Evolutionary conservation across 2,888 invertebrate species (phyloP), one percentile per base, ranked within the genome.

Genomic region (Catocala nupta): DNA sequence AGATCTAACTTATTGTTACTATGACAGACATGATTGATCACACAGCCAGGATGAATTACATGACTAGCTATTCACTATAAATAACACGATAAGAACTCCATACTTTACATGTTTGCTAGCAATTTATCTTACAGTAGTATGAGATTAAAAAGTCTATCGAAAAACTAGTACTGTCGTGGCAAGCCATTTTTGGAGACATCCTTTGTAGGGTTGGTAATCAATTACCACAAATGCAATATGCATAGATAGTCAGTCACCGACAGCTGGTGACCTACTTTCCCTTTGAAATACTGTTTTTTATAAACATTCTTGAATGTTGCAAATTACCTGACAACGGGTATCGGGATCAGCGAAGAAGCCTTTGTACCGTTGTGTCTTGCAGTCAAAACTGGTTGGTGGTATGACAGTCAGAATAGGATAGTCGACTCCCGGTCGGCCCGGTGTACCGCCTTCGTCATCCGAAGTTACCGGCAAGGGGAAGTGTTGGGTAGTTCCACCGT

Each of bases 281-380:
- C 69, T 69, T 65, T 25, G 25, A 25, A 49, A 57, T 55, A 49
- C 33, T 44, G 33, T 67, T 71, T 75, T 74, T 73, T 68, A 42
- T 64, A 48, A 63, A 67, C 76, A 73, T 71, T 73, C 71, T 62
- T 75, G 12, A 61, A 53, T 12, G 56, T 69, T 65, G 52, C 66
- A 48, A 33, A 34, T 52, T 60, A 97, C 97, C 95, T 98, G 98
- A 85, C 98, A 98, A 78, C 96, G 95, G 6, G 98, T 97, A 77
- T 97, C 97, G 10, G 98, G 97, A 90, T 98, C 98, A 4, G 98
- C 98, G 80, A 98, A 98, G 91, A 98, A 98, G 64, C 98, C 98
- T 82, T 98, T 98, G 88, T 98, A 98, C 33, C 98, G 94, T 84
- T 98, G 98, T 65, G 97, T 96, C 80, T 97, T 97, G 89, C 98